Percentiles rank a stretch among this genome's conserved stretches.
phyloP scores from a whole-genome alignment of 2,113 vertebrate genomes.

The Raja brachyura region DNA sequence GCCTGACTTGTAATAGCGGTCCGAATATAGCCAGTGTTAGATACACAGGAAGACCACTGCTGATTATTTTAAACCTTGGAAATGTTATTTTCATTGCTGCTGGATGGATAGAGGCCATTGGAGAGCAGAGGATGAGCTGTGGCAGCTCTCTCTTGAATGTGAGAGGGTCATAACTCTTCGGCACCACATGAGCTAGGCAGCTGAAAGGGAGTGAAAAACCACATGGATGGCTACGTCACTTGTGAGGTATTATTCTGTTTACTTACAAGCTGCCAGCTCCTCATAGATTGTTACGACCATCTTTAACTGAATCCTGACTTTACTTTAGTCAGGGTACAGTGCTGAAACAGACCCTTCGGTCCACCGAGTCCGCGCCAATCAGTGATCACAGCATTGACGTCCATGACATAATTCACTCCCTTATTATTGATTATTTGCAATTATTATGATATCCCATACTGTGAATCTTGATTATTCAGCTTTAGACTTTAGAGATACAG shows the following conservation, averaged over 20 bases:
- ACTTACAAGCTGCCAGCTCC: neutral
- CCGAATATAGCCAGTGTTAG: neutral
- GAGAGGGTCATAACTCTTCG: neutral
- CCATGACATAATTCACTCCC: no score
- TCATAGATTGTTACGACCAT: neutral
- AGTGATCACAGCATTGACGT: no score
- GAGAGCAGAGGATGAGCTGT: neutral
- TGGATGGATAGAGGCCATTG: constrained; percentile 1
- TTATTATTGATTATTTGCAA: no score
- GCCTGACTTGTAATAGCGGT: neutral
- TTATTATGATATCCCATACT: no score
- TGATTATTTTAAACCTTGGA: neutral
- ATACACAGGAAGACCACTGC: neutral
- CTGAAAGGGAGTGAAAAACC: neutral
- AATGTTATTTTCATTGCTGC: neutral
- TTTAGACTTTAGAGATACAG: no score
- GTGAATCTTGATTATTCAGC: no score
- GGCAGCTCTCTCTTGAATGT: neutral
- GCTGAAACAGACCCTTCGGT: no score
- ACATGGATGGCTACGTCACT: neutral
- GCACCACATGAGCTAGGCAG: constrained; percentile 6
- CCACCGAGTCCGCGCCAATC: no score
- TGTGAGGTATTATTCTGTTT: constrained; percentile 20
- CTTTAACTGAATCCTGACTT: constrained; percentile 17
- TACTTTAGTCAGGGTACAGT: no score